phyloP scores from a whole-genome alignment of 2,888 invertebrate species.

The Stenchaetothrips biformis region DNA sequence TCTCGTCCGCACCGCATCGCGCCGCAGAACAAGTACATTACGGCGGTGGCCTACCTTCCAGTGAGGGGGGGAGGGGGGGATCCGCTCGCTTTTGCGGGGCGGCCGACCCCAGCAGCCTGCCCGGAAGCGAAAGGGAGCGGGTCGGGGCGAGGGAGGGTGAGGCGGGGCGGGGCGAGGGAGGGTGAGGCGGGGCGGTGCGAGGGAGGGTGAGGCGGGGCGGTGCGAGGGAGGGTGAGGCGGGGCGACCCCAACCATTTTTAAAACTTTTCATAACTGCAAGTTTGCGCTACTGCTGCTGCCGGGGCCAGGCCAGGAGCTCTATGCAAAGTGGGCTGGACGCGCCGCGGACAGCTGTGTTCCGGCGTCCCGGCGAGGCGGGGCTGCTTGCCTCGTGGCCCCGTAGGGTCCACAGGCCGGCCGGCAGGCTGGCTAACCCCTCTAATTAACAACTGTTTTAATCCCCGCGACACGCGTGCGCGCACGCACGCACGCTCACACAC shows the following conservation, averaged over 20 bases:
- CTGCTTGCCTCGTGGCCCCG: not conserved
- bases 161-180: not conserved
- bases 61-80: too few species aligned
- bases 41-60: too few species aligned
- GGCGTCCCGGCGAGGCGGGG: not conserved
- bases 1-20: too few species aligned
- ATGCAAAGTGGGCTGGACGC: constrained; percentile 1
- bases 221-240: not conserved
- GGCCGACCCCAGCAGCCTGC: too few species aligned
- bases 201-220: not conserved
- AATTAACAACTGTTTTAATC: constrained; percentile 18
- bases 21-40: too few species aligned
- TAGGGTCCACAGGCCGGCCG: not conserved
- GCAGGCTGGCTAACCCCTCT: not conserved
- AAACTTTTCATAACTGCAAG: constrained; percentile 7
- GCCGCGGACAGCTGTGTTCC: not conserved
- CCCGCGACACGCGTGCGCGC: not conserved
- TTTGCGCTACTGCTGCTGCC: not conserved
- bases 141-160: not conserved
- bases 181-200: not conserved
- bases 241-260: too few species aligned
- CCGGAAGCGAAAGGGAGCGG: too few species aligned
- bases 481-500: not conserved
- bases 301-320: not conserved
- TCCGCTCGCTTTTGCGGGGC: too few species aligned